Base-by-base conservation (phyloP, 2,797 vertebrate species). In the Hyperoplus immaculatus region DNA sequence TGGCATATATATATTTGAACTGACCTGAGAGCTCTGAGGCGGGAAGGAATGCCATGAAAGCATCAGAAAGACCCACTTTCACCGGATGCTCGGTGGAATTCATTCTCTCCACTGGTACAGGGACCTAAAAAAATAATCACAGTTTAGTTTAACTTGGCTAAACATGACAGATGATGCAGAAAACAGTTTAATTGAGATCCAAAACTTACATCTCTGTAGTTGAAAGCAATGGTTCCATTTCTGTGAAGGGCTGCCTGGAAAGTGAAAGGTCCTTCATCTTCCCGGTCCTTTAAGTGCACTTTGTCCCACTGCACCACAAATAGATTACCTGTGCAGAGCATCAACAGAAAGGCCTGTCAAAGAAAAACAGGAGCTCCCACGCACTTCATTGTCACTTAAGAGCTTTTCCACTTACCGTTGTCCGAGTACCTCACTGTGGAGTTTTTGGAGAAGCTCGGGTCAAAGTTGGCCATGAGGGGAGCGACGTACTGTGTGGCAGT, bases 381-480 rank as follows among this genome's bases (percentile, higher is more conserved):
- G 43, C 29, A 5, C 1, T 1, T 4, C 29, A 29, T 29, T 29
- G 29, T 36, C 65, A 5, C 56, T 0, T 15, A 46, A 39, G 58
- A 77, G 62, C 45, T 59, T 29, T 29, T 15, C 39, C 10, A 36
- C 96, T 93, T 89, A 99, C 98, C 98, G 0, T 98, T 98, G 92
- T 99, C 98, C 47, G 95, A 93, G 88, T 97, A 99, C 77, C 88
- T 95, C 46, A 99, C 94, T 0, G 97, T 99, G 46, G 98, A 99
- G 84, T 97, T 96, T 36, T 81, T 93, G 36, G 97, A 98, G 89
- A 95, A 98, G 88, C 98, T 96, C 45, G 98, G 98, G 92, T 99
- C 97, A 90, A 99, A 99, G 94, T 99, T 99, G 80, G 98, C 98
- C 98, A 99, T 99, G 59, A 99, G 96, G 0, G 98, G 98, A 0